A percentile compares a stretch with the other conserved stretches of the same genome.
phyloP scores from a whole-genome alignment of 2,113 vertebrate species.

The Brachyhypopomus occidentalis region DNA sequence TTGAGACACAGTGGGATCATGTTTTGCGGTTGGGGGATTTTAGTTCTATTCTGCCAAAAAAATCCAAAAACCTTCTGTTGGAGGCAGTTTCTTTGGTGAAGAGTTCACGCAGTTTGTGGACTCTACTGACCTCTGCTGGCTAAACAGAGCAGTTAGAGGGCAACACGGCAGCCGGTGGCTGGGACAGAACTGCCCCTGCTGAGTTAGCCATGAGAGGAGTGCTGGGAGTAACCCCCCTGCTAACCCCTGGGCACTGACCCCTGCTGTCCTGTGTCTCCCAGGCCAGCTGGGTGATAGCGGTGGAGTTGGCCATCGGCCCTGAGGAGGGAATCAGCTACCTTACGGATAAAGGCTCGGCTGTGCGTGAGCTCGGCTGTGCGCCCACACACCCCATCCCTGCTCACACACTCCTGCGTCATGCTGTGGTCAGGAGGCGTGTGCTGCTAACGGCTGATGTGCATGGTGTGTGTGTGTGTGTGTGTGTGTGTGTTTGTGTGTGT shows the following conservation, averaged over 20 bases:
- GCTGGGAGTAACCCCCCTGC: no score
- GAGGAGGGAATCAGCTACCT: slow-evolving; percentile 99
- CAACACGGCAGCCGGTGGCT: no score
- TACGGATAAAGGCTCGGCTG: slow-evolving; percentile 96
- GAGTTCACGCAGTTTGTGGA: not conserved
- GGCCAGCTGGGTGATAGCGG: slow-evolving; percentile 98
- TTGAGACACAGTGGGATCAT: not conserved
- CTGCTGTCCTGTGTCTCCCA: slow-evolving; percentile 57
- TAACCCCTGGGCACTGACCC: no score
- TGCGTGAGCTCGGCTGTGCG: no score
- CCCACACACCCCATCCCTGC: no score
- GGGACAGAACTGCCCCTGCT: no score
- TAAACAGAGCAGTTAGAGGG: not conserved
- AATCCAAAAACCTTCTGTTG: not conserved
- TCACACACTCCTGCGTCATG: no score
- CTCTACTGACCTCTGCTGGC: slow-evolving; percentile 45
- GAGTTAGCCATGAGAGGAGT: no score
- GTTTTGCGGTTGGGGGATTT: not conserved
- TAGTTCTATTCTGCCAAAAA: not conserved
- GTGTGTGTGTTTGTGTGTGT: slow-evolving; percentile 35
- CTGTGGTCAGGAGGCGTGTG: no score
- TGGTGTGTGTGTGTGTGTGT: not conserved
- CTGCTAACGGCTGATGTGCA: no score
- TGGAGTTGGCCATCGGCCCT: slow-evolving; percentile 95
- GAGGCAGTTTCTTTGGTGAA: not conserved